Evolutionary conservation across 1,140 invertebrate genomes (phyloP).

Genomic region (Nymphalis io): DNA sequence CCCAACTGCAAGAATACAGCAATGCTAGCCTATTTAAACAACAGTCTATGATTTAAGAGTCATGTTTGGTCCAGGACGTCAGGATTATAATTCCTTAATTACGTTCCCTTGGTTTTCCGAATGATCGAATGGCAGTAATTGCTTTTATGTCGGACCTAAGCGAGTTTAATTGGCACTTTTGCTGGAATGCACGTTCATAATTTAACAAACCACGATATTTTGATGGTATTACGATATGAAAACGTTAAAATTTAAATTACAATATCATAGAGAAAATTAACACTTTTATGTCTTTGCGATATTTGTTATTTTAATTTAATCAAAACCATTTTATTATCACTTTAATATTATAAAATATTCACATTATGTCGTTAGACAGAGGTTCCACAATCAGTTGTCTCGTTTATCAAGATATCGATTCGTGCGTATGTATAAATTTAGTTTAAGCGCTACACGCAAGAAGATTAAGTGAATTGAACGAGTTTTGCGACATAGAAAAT

Average conservation of each 20-base stretch:
- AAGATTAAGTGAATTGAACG: conserved; percentile 62
- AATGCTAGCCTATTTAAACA: conserved; percentile 15
- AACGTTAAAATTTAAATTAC: conserved; percentile 5
- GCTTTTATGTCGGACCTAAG: conserved; percentile 59
- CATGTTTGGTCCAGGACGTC: conserved; percentile 42
- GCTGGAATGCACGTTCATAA: conserved; percentile 26
- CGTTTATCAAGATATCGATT: conserved; percentile 22
- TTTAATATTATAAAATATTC: no score
- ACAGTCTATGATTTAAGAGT: conserved; percentile 53
- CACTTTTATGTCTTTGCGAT: not conserved
- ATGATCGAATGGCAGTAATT: conserved; percentile 67
- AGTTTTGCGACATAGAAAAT: conserved; percentile 54
- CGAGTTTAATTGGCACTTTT: conserved; percentile 50
- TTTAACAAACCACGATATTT: conserved; percentile 28
- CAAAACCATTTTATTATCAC: not conserved
- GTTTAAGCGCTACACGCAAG: conserved; percentile 54
- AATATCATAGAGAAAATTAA: not conserved
- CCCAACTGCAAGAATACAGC: not conserved
- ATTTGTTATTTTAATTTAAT: not conserved
- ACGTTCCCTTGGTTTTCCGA: conserved; percentile 59
- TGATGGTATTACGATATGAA: conserved; percentile 17
- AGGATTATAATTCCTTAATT: conserved; percentile 71
- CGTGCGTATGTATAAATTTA: conserved; percentile 24
- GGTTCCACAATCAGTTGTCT: not conserved
- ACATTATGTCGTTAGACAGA: not conserved